Evolutionary conservation across 1,140 invertebrate species (phyloP), one percentile per base, ranked within the genome.

Genomic region (Camponotus vicinus): DNA sequence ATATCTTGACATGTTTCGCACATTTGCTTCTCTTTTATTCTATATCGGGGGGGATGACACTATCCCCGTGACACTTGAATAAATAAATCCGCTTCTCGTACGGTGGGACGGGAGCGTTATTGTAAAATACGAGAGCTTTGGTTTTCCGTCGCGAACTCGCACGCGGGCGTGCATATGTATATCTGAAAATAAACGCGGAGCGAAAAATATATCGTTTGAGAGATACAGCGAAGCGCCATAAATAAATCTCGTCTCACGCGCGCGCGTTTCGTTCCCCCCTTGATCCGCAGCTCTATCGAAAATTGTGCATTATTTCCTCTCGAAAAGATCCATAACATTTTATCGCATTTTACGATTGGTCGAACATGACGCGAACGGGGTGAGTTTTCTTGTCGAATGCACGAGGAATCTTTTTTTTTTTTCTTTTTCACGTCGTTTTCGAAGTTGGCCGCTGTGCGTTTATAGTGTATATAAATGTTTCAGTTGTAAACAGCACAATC

Each of bases 231-330:
- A 40, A 75, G 79, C 69, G 69, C 55, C 79, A 73, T 75, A 83
- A 82, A 83, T 83, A 83, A 83, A 83, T 83, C 77, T 57, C 45
- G 45, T 40, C 55, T 71, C 79, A 69, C 15, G 79, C 11, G 37
- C 64, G 27, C 52, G 66, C 55, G 49, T 18, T 42, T 21, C 57
- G 55, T 61, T 83, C n/a, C 27, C n/a, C 27, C 6, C 64, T 45
- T 55, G 76, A 80, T 85, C 63, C 76, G 13, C 45, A 49, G 9
- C 9, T 18, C 66, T 66, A 40, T 86, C 85, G 64, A 86, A 86
- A 86, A 67, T 70, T 73, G 69, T 73, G 79, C 79, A 84, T 86
- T 86, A 84, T 80, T 86, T 84, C 61, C 40, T n/a, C 69, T 84
- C 79, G 57, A 66, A 45, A 42, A 84, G 45, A 34, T 86, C 79